Evolutionary conservation across 2,888 invertebrate species (phyloP), one percentile per base, ranked within the genome.

Genomic region (Pimpla rufipes): DNA sequence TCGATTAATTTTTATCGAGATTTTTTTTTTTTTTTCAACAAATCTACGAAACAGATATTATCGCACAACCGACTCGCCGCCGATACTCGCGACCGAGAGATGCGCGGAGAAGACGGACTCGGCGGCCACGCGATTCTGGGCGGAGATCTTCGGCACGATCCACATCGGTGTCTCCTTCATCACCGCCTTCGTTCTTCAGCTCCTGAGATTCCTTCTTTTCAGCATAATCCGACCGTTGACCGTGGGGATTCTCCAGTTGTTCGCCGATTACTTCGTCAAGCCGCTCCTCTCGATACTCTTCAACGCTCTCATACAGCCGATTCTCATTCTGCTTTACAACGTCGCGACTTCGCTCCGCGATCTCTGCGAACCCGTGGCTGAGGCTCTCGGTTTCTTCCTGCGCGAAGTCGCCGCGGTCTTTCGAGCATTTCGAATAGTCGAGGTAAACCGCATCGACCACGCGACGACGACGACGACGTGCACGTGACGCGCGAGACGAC

Each of bases 251-350:
- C 88, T 96, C 0, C 96, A 96, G 90, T 90, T 96, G 87, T 90
- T 94, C 6, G 95, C 96, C 0, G 97, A 97, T 93, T 96, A 96
- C 88, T 94, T 95, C 88, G 91, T 96, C 82, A 96, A 96, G 92
- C 97, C 97, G 10, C 91, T 95, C 66, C 90, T 96, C 78, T 95
- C 96, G 6, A 95, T 95, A 52, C 73, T 95, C 35, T 96, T 95
- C 89, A 96, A 96, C 93, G 96, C 96, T 3, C 88, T 96, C 59
- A 91, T 96, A 84, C 97, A 96, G 89, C 97, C 97, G 16, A 92
- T 95, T 45, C 91, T 97, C 85, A 96, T 96, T 89, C 94, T 96
- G 87, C 87, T 95, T 10, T 95, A 95, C 86, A 96, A 96, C 89
- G 92, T 95, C 45, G 93, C 94, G 29, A 95, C 95, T 1, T 96